phyloP scores from a whole-genome alignment of 1,140 invertebrate genomes.

The Pomacea maculata region DNA sequence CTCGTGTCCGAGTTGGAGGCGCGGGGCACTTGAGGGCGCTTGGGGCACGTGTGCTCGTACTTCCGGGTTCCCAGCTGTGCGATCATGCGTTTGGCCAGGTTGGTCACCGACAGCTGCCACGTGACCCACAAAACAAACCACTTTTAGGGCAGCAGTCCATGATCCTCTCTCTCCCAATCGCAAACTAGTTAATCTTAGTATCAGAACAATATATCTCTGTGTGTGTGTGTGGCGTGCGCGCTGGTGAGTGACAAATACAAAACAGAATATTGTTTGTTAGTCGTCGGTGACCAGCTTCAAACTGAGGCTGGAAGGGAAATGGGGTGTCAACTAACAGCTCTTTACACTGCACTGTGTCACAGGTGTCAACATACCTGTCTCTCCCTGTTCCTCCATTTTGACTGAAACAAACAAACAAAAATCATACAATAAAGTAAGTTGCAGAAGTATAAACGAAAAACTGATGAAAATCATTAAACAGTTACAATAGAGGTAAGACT shows the following conservation, averaged over 20 bases:
- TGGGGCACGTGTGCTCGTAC: constrained; percentile 39
- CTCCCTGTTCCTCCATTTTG: constrained; percentile 47
- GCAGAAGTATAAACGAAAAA: background rate
- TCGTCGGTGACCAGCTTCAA: no score
- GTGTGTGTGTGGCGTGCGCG: background rate
- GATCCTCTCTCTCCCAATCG: no score
- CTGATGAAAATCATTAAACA: background rate
- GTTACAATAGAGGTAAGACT: no score
- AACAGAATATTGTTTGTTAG: no score
- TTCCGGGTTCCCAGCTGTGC: constrained; percentile 59
- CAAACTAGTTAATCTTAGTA: no score
- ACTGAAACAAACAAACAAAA: constrained; percentile 36
- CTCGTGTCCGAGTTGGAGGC: constrained; percentile 35
- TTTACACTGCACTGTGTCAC: no score
- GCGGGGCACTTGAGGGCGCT: constrained; percentile 36
- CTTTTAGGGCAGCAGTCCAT: no score
- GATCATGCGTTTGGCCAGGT: constrained; percentile 60
- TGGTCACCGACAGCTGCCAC: constrained; percentile 49
- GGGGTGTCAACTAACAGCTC: no score
- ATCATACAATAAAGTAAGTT: background rate
- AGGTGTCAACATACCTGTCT: constrained; percentile 40
- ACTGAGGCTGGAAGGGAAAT: no score
- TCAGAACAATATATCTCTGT: no score
- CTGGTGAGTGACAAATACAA: no score
- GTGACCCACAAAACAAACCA: no score